A percentile compares a stretch with the other conserved stretches of the same genome.
Conservation (phyloP, 2,888 invertebrate genomes). For the Caenorhabditis imperialis region DNA sequence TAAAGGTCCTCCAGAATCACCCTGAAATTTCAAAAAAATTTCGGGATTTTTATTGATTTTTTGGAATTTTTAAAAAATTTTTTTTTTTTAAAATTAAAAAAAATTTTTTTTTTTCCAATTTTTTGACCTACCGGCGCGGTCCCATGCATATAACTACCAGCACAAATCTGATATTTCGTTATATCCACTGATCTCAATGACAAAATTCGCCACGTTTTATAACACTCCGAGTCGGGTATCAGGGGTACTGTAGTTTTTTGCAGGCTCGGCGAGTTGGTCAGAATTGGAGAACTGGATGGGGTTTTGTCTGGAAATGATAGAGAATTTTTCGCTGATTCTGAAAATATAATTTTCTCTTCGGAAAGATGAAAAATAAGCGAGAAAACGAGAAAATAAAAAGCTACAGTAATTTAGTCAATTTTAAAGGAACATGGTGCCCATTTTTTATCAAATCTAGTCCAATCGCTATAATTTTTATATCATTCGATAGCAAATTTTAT, state of each 20-base stretch:
- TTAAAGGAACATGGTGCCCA: no score
- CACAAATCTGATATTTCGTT: constrained; percentile 55
- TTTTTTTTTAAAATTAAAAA: neutral
- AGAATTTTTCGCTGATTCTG: no score
- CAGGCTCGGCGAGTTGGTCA: constrained; percentile 20
- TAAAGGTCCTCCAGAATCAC: constrained; percentile 68
- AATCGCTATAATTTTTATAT: no score
- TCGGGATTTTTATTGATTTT: neutral
- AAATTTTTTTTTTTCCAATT: neutral
- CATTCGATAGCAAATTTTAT: no score
- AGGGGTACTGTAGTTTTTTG: constrained; percentile 55
- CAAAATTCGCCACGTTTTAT: constrained; percentile 45
- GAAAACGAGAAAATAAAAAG: no score
- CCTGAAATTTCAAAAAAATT: constrained; percentile 40
- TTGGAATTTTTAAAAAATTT: neutral
- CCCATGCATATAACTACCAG: constrained; percentile 62
- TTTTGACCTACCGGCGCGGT: constrained; percentile 59
- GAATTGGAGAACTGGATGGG: constrained; percentile 8
- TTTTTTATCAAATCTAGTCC: no score
- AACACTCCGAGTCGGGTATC: constrained; percentile 34
- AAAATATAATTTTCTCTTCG: no score
- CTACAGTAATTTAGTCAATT: no score
- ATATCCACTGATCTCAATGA: constrained; percentile 50
- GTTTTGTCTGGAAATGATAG: constrained; percentile 2
- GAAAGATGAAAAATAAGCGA: no score